Evolutionary conservation across 2,888 invertebrate species (phyloP).

Genomic region (Periphyllus acericola): DNA sequence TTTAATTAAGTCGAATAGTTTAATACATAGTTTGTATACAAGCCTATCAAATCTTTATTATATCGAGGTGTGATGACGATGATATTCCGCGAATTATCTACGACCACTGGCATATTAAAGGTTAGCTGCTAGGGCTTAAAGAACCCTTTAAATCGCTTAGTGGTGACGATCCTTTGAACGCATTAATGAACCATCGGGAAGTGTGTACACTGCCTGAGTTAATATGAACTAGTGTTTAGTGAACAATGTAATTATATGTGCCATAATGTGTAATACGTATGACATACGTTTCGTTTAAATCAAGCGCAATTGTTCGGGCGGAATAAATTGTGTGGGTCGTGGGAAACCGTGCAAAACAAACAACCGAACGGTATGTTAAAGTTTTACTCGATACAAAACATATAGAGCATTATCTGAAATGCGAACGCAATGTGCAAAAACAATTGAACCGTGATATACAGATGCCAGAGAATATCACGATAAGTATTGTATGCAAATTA

Average conservation of each 20-base stretch:
- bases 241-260: not conserved
- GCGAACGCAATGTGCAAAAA: not conserved
- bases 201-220: not conserved
- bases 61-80: not conserved
- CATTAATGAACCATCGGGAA: conserved; percentile 1
- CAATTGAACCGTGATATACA: not conserved
- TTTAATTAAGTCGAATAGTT: too few relatives aligned
- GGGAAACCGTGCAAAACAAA: conserved; percentile 4
- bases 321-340: conserved; percentile 7
- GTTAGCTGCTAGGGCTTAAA: conserved; percentile 2
- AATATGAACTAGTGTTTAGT: not conserved
- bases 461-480: too few relatives aligned
- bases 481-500: too few relatives aligned
- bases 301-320: conserved; percentile 5
- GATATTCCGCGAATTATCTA: conserved; percentile 1
- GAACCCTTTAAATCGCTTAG: conserved; percentile 24
- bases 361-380: conserved; percentile 5
- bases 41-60: not conserved
- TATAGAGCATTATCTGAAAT: not conserved
- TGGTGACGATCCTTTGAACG: not conserved
- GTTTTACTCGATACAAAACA: not conserved
- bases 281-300: not conserved
- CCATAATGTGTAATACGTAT: not conserved
- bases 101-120: conserved; percentile 2
- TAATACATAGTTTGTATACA: not conserved